phyloP scores from a whole-genome alignment of 2,113 vertebrate species.

The Gymnobelideus leadbeateri region DNA sequence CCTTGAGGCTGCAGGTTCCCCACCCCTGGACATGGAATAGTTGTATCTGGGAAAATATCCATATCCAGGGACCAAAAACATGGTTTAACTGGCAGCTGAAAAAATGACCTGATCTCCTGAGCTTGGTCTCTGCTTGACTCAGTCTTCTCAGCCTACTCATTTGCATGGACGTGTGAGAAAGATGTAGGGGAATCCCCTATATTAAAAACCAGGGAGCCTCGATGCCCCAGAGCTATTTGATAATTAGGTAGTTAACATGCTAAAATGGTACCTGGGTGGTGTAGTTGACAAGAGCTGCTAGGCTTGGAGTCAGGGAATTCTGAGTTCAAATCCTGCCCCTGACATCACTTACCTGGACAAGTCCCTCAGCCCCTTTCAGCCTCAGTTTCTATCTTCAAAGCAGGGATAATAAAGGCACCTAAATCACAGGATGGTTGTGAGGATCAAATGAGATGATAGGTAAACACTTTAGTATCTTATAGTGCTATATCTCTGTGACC shows the following conservation, averaged over 20 bases:
- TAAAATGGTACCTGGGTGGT: slow-evolving; percentile 3
- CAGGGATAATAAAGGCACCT: neutral
- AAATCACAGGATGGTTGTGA: neutral
- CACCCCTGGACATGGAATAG: neutral
- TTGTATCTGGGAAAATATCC: too few species aligned
- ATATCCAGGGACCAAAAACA: neutral
- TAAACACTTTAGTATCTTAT: neutral
- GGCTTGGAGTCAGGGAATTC: neutral
- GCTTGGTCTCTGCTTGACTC: too few species aligned
- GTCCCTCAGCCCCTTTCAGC: neutral
- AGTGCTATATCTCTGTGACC: neutral
- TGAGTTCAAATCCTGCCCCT: slow-evolving; percentile 10
- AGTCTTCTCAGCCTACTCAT: neutral
- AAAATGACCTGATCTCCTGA: neutral
- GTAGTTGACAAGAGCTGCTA: neutral
- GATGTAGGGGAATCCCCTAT: neutral
- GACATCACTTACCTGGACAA: neutral
- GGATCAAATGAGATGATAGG: neutral
- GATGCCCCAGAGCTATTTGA: neutral
- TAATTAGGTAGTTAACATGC: neutral
- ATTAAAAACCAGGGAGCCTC: neutral
- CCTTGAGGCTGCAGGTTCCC: too few species aligned
- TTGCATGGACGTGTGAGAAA: neutral
- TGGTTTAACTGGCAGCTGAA: neutral
- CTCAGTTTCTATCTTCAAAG: neutral